Evolutionary conservation across 2,797 vertebrate species (phyloP), one percentile per base, ranked within the genome.

Genomic region (Myripristis jacobus): DNA sequence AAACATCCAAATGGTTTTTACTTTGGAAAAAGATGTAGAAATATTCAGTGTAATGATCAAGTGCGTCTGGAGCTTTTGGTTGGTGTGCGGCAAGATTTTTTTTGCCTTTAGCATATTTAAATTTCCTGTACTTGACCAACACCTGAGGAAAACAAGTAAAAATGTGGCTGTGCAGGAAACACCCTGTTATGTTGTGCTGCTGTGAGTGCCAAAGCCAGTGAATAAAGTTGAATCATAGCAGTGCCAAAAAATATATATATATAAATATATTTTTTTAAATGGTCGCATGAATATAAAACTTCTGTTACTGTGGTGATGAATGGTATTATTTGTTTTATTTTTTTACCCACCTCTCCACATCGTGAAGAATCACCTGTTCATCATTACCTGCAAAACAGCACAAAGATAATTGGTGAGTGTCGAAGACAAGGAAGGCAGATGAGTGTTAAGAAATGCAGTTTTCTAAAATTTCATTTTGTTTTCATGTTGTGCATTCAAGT

Each of bases 321-420:
- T 0, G 12, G n/a, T 44, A 4, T 18, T 4, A n/a, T 21, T 13
- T n/a, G 13, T 16, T 12, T 36, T 13, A 2, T 38, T 61, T 1
- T 38, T 62, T 27, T 5, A 82, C 90, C 29, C 91, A 98, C 97
- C 97, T 96, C 91, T 98, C 97, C 73, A 99, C 97, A 66, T 99
- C 98, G 76, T 99, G 98, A 77, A 99, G 96, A 89, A 99, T 97
- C 91, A 99, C 98, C 90, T 99, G 98, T 29, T 99, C 98, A 82
- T 99, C 98, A 62, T 99, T 99, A 84, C 98, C 98, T 98, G 71
- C 76, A 90, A 85, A 74, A 65, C 77, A 89, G 85, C 83, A 73
- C 88, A 90, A 65, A 92, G 73, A 75, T 11, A 55, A 34, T 47
- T 6, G 27, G 16, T 38, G 12, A 7, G 0, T 60, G 25, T 66